These are phyloP conservation scores for Ceratitis capitata DNA, from an alignment of 1,140 invertebrate genomes.

Conservation along the genomic window DNA sequence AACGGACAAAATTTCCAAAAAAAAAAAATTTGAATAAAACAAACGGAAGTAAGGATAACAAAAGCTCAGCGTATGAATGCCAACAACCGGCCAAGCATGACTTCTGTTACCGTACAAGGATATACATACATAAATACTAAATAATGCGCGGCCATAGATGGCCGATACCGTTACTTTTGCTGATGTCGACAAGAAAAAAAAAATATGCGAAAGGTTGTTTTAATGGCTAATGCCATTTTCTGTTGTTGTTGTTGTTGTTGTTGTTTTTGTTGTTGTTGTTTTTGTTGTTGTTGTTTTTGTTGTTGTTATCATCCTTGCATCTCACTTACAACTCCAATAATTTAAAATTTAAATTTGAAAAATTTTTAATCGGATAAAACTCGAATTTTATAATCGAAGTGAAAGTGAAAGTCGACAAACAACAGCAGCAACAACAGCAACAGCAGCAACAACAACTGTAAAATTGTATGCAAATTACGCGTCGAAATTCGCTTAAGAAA, in stretches of 20 bases:
- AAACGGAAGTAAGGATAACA: background rate
- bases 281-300: background rate
- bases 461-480: background rate
- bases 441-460: background rate
- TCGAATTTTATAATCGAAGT: conserved; percentile 34
- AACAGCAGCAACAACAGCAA: background rate
- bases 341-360: conserved; percentile 40
- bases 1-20: background rate
- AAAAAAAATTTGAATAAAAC: too few relatives aligned
- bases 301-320: background rate
- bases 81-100: conserved; percentile 17
- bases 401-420: background rate
- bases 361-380: conserved; percentile 38
- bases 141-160: background rate
- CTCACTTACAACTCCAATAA: background rate
- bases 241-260: background rate
- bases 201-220: background rate
- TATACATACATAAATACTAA: background rate
- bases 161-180: background rate
- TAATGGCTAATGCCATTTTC: conserved; percentile 14
- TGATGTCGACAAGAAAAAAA: background rate
- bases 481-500: background rate
- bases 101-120: conserved; percentile 27
- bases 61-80: background rate
- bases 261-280: background rate